phyloP scores from a whole-genome alignment of 2,888 invertebrate species.

The Acheta domesticus region DNA sequence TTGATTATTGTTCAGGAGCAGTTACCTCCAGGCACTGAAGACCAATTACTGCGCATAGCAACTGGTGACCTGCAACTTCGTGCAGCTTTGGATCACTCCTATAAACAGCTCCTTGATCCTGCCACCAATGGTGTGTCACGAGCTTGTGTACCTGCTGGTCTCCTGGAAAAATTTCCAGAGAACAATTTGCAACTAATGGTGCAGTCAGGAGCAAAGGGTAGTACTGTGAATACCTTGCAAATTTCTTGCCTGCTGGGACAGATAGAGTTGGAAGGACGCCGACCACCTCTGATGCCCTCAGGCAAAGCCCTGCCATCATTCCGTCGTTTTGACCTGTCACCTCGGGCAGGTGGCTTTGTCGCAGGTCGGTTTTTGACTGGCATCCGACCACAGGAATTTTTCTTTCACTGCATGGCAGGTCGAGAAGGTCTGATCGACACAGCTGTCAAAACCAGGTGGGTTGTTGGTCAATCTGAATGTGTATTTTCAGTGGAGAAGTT shows the following conservation, averaged over 20 bases:
- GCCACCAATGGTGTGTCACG: conserved; percentile 66
- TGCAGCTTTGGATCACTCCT: conserved; percentile 75
- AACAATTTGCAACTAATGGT: conserved; percentile 99
- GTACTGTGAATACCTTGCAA: conserved; percentile 95
- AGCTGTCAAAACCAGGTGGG: conserved; percentile 90
- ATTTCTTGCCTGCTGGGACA: conserved; percentile 97
- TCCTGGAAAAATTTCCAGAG: conserved; percentile 82
- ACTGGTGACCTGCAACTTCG: neutral
- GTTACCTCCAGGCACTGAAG: neutral
- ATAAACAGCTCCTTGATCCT: conserved; percentile 73
- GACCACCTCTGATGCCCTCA: conserved; percentile 92
- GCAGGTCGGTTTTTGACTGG: conserved; percentile 97
- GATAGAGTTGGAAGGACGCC: conserved; percentile 96
- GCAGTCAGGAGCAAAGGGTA: conserved; percentile 97
- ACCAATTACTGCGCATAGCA: neutral
- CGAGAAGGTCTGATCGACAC: conserved; percentile 99
- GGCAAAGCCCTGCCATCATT: conserved; percentile 93
- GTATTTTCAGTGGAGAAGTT: no score
- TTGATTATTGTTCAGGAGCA: neutral
- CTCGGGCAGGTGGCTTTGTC: conserved; percentile 93
- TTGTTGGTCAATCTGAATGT: conserved; percentile 44
- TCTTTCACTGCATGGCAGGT: conserved; percentile 99
- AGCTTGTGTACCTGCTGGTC: conserved; percentile 77
- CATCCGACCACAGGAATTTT: conserved; percentile 96
- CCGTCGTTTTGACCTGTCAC: conserved; percentile 77